Evolutionary conservation across 2,113 vertebrate genomes (phyloP).

Genomic region (Illadopsis cleaveri): DNA sequence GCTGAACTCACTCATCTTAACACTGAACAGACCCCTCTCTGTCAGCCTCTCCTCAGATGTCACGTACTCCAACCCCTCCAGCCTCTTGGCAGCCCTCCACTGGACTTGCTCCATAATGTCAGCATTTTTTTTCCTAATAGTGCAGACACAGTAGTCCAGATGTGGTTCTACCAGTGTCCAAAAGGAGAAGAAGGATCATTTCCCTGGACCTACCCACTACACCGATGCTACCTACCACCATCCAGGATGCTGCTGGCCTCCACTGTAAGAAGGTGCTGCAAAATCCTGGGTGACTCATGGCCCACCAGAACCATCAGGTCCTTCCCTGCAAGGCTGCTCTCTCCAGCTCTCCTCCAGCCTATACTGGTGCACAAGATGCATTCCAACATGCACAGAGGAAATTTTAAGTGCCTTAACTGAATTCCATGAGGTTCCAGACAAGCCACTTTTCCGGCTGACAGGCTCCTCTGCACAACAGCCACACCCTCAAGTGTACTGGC

Average conservation of each 20-base stretch:
- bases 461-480: neutral
- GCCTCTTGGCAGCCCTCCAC: neutral
- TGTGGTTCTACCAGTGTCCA: neutral
- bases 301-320: too few relatives aligned
- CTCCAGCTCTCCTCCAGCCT: neutral
- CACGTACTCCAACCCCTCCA: neutral
- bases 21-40: neutral
- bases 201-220: neutral
- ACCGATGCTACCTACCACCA: neutral
- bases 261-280: neutral
- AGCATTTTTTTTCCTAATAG: neutral
- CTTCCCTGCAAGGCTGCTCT: neutral
- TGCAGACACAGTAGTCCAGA: neutral
- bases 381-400: neutral
- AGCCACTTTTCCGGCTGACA: neutral
- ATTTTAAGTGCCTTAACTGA: neutral
- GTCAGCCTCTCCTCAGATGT: neutral
- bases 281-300: neutral
- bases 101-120: neutral
- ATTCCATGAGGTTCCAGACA: neutral
- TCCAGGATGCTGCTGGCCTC: neutral
- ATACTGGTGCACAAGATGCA: neutral
- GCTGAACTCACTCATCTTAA: neutral
- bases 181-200: neutral
- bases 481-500: neutral